Base-by-base conservation (phyloP, 2,888 invertebrate species). In the Bugulina stolonifera region DNA sequence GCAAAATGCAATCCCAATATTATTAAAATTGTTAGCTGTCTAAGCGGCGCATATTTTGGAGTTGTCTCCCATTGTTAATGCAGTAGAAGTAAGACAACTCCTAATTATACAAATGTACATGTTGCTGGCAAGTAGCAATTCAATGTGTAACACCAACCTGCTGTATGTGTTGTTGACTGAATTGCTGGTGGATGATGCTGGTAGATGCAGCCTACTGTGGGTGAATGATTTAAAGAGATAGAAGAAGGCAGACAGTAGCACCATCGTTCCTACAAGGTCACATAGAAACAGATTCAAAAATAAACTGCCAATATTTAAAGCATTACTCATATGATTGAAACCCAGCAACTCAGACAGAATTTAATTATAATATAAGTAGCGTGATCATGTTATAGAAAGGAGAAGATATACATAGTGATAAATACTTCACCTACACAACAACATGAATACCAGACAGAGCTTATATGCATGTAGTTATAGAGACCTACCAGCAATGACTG, bases 231-330 rank as follows among this genome's bases (percentile, higher is more conserved):
- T 80, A 52, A 80, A 54, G 69, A 77, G 73, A 74, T 80, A 78
- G 71, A 80, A 76, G 64, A 80, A 18, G 29, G 77, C 79, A 74
- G 77, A 75, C 27, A 78, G 69, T 54, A 78, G 74, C 69, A 80
- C 69, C 77, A 80, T 77, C 1, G 74, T 76, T 54, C 80, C 80
- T 80, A 77, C 27, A n/a, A n/a, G n/a, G n/a, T n/a, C n/a, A n/a
- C n/a, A n/a, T n/a, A n/a, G n/a, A n/a, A n/a, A n/a, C n/a, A n/a
- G n/a, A n/a, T n/a, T n/a, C n/a, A n/a, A n/a, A n/a, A n/a, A n/a
- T n/a, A n/a, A n/a, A n/a, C n/a, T n/a, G n/a, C n/a, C n/a, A n/a
- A n/a, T n/a, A n/a, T n/a, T n/a, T n/a, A n/a, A n/a, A n/a, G n/a
- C n/a, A n/a, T n/a, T n/a, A n/a, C n/a, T n/a, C n/a, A n/a, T n/a